These are phyloP conservation scores for Phalacrocorax pelagicus DNA, from an alignment of 2,113 vertebrate genomes.

Conservation along the genomic window DNA sequence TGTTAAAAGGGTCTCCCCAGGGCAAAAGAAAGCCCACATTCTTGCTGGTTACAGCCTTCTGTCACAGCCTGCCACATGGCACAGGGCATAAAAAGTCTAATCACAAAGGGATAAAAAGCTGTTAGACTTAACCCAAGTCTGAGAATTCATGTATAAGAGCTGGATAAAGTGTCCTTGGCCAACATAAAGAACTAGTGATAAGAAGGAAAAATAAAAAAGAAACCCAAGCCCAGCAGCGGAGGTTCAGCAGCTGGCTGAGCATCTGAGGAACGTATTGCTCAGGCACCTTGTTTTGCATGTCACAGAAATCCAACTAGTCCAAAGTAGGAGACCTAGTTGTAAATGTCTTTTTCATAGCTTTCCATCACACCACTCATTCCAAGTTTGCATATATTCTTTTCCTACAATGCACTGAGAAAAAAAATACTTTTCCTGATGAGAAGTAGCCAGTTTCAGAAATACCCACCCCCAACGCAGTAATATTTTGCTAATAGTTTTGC, in stretches of 20 bases:
- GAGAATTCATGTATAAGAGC: neutral
- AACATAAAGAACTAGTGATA: neutral
- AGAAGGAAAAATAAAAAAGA: neutral
- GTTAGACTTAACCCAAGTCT: neutral
- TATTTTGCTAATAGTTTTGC: neutral
- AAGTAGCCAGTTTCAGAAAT: neutral
- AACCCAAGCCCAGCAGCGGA: neutral
- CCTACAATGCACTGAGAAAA: neutral
- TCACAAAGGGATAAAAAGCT: neutral
- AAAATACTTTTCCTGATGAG: neutral
- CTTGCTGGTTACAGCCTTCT: conserved; percentile 13
- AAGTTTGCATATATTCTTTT: neutral
- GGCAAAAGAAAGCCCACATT: neutral
- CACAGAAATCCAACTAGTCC: neutral
- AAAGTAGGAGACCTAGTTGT: neutral
- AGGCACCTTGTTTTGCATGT: neutral
- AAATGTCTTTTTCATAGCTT: neutral
- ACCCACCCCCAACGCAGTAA: neutral
- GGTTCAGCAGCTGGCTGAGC: neutral
- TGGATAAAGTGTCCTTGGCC: neutral
- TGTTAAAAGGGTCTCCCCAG: neutral
- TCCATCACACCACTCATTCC: neutral
- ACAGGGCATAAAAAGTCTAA: neutral
- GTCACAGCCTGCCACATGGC: neutral
- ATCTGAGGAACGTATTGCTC: neutral